Base-by-base conservation (phyloP, 2,888 invertebrate genomes). In the Gibbula magus region DNA sequence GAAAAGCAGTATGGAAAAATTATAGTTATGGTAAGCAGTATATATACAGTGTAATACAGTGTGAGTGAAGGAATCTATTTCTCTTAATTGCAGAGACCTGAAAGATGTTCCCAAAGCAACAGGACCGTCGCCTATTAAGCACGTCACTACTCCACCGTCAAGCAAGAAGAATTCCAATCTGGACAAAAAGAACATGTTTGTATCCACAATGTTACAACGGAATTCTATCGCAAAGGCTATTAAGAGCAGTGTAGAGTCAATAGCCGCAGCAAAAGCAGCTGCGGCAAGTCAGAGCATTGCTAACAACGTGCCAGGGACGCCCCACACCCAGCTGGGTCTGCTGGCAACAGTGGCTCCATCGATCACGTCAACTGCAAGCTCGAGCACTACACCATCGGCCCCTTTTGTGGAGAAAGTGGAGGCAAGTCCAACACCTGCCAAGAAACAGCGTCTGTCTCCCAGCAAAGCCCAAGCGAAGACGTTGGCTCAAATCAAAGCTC, bases 161-260 rank as follows among this genome's bases (percentile, higher is more conserved):
- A 54, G 22, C 16, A 73, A 78, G 32, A 78, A 75, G 51, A 85
- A 86, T 45, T 25, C 39, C 16, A 67, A 29, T 0, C 29, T 29
- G 2, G 29, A 61, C 75, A 85, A 85, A 79, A 77, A 84, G 51
- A 82, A 56, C 53, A 86, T 87, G 70, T 85, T 90, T 20, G 90
- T 90, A 25, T 90, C 91, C 2, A 88, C 89, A 20, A 88, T 91
- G 88, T 81, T 91, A 67, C 89, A 88, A 78, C 89, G 89, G 80
- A 84, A 88, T 70, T 85, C 88, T 20, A 85, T 91, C 4, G 85
- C 87, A 51, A 86, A 88, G 81, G 86, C 84, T 2, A 51, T 80
- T 20, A 45, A 67, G 35, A 61, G 80, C 20, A 77, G 80, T 45
- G 70, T 82, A 25, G 82, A 82, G 32, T 22, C 74, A 20, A 53